Conservation (phyloP, 2,113 vertebrate species). For the Lonchura striata region DNA sequence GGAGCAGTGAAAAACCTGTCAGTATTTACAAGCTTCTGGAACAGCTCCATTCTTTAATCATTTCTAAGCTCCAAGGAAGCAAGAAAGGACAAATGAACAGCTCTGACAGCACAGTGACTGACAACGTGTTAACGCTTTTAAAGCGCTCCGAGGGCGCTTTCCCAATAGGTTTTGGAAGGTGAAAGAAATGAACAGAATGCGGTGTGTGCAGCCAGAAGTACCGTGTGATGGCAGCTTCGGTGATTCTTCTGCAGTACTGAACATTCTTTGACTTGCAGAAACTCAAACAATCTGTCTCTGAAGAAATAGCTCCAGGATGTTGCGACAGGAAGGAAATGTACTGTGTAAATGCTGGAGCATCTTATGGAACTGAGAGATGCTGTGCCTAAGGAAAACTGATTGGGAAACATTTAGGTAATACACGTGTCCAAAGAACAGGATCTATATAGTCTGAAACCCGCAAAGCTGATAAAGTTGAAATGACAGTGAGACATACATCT, state of each 20-base stretch:
- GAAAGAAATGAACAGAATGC: slow-evolving; percentile 46
- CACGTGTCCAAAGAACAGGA: not conserved
- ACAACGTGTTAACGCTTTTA: slow-evolving; percentile 30
- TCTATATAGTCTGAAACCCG: not conserved
- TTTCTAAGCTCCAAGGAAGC: slow-evolving; percentile 17
- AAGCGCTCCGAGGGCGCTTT: slow-evolving; percentile 15
- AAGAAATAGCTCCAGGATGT: slow-evolving; percentile 52
- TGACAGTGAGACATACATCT: not conserved
- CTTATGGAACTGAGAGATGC: not conserved
- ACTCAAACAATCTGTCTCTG: slow-evolving; percentile 50
- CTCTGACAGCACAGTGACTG: slow-evolving; percentile 55
- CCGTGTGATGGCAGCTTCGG: not conserved
- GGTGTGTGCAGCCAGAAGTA: slow-evolving; percentile 17
- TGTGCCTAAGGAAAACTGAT: not conserved
- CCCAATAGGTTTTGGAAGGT: slow-evolving; percentile 51
- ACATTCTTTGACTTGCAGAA: slow-evolving; percentile 38
- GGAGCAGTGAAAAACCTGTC: not conserved
- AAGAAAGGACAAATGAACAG: slow-evolving; percentile 58
- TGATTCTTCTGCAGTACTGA: slow-evolving; percentile 3
- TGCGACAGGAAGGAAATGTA: slow-evolving; percentile 41
- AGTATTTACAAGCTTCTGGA: slow-evolving; percentile 30
- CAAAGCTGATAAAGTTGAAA: not conserved
- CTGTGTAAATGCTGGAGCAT: slow-evolving; percentile 12
- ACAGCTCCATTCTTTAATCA: slow-evolving; percentile 1
- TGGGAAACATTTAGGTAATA: not conserved